Evolutionary conservation across 2,888 invertebrate genomes (phyloP), one percentile per base, ranked within the genome.

Genomic region (Carabus problematicus): DNA sequence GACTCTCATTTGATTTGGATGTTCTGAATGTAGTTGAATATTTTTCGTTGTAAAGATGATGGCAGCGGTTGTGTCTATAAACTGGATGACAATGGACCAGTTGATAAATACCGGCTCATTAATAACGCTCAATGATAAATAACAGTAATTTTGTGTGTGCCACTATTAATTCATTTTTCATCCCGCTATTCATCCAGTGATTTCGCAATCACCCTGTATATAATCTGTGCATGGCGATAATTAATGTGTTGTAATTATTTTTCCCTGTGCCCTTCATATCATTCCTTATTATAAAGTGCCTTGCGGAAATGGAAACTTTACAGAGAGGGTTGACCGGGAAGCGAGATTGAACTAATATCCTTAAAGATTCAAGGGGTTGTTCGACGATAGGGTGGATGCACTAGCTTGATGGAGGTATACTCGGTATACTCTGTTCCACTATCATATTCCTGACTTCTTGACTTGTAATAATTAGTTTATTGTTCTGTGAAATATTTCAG

Each of bases 131-230:
- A 41, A 29, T 64, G 64, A 64, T 64, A 64, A 64, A 64, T 64
- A 43, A 55, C 42, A n/a, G 56, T 43, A 64, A 64, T 55, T 64
- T 64, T 64, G 64, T 14, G 12, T 8, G n/a, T 29, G 64, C 55
- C 64, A 64, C 56, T 64, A 64, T 19, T 43, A 64, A 29, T 64
- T 56, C 43, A 64, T 64, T 64, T 64, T 64, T 64, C 64, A 64
- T 9, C 39, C 39, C 11, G 45, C 45, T 45, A 45, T 45, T 45
- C 14, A 45, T 45, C 14, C 14, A 12, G 64, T 56, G 43, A 64
- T 56, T 55, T 56, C 39, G 12, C 64, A 64, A 56, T 56, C 64
- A 64, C 39, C 43, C 56, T 52, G 52, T 45, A 19, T 45, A 45
- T 12, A 56, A 43, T 43, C 56, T 29, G 55, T 55, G 55, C 55